phyloP scores from a whole-genome alignment of 2,113 vertebrate genomes.

The Columba janthina region DNA sequence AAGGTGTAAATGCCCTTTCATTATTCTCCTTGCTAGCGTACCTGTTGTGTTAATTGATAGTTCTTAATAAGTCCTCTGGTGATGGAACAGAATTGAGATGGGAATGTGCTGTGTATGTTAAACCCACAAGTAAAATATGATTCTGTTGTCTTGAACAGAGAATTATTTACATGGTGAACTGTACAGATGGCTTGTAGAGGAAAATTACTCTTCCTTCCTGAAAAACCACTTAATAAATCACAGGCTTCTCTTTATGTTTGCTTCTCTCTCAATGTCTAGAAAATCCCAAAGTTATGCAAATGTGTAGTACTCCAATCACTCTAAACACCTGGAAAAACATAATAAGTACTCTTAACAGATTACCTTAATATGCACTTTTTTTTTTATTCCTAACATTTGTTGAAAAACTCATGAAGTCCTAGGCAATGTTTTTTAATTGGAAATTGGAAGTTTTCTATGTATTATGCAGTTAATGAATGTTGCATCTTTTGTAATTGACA shows the following conservation, averaged over 20 bases:
- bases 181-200: slow-evolving; percentile 62
- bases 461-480: background rate
- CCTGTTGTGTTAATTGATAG: slow-evolving; percentile 35
- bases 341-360: slow-evolving; percentile 62
- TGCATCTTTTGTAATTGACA: background rate
- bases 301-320: slow-evolving; percentile 60
- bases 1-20: background rate
- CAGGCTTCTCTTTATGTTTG: slow-evolving; percentile 43
- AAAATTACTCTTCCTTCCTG: slow-evolving; percentile 68
- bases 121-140: slow-evolving; percentile 28
- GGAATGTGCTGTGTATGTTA: slow-evolving; percentile 5
- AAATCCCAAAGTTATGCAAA: slow-evolving; percentile 70
- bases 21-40: slow-evolving; percentile 12
- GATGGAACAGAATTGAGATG: slow-evolving; percentile 6
- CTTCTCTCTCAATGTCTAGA: slow-evolving; percentile 39
- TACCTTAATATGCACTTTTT: slow-evolving; percentile 37
- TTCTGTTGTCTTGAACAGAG: slow-evolving; percentile 42
- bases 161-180: slow-evolving; percentile 31
- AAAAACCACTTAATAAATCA: slow-evolving; percentile 70
- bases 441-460: background rate
- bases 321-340: slow-evolving; percentile 64
- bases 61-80: slow-evolving; percentile 32
- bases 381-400: slow-evolving; percentile 25
- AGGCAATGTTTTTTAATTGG: slow-evolving; percentile 18
- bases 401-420: slow-evolving; percentile 35